A percentile compares a stretch with the other conserved stretches of the same genome.
Evolutionary conservation across 2,888 invertebrate genomes (phyloP).

Genomic region (Eupithecia exiguata): DNA sequence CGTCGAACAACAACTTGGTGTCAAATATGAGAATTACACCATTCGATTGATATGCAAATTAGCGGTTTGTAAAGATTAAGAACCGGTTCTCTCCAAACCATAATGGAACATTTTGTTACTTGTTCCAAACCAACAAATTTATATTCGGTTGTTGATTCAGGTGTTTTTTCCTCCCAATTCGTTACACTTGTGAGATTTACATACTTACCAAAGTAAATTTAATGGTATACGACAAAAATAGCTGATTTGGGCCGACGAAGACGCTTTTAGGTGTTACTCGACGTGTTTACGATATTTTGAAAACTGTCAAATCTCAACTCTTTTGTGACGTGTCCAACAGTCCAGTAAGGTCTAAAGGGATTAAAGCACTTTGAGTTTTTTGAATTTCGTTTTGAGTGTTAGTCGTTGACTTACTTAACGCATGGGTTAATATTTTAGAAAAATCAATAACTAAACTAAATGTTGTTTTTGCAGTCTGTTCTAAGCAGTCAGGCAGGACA

Average conservation of each 20-base stretch:
- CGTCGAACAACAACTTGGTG: too few species aligned
- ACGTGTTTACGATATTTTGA: not conserved
- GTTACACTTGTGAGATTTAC: not conserved
- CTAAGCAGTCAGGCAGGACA: not conserved
- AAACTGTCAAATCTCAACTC: not conserved
- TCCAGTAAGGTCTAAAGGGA: too few species aligned
- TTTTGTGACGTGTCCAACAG: too few species aligned
- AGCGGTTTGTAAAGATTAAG: not conserved
- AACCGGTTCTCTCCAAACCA: not conserved
- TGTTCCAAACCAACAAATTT: not conserved
- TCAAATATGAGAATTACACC: too few species aligned
- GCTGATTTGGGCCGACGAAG: not conserved
- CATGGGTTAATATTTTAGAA: not conserved
- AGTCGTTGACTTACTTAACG: too few species aligned
- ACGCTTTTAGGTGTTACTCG: not conserved
- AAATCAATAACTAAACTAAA: not conserved
- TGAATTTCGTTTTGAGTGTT: too few species aligned
- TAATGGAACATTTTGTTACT: not conserved
- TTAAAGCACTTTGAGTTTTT: too few species aligned
- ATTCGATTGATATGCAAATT: constrained; percentile 1
- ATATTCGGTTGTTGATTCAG: not conserved
- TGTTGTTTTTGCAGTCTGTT: not conserved
- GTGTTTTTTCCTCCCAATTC: constrained; percentile 1
- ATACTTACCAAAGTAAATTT: not conserved
- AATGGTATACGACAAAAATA: not conserved